Evolutionary conservation across 2,888 invertebrate genomes (phyloP), one percentile per base, ranked within the genome.

Genomic region (Leptopilina syphax): DNA sequence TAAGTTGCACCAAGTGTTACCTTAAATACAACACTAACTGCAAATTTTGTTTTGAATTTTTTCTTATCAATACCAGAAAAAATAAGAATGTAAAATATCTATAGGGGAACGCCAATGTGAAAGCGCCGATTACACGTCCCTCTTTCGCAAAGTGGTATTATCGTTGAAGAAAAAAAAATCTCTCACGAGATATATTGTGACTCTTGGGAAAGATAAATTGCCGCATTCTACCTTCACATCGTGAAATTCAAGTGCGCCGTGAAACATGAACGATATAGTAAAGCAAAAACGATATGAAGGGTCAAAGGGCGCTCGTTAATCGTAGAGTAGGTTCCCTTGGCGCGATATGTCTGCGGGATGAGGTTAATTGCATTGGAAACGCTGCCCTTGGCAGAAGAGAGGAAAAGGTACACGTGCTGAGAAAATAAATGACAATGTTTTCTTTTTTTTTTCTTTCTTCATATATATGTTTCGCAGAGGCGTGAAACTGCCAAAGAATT

Each of bases 321-420:
- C 57, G 73, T 57, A 34, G n/a, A 5, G 9, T 18, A 57, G 57
- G 57, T n/a, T 41, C 57, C 73, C 73, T 73, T 73, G 73, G 73
- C 57, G 34, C 73, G 73, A 57, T 73, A 57, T 73, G 73, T 73
- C 73, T 73, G 34, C 57, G 34, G 77, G 77, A 65, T 77, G 77
- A 77, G 77, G 65, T 77, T 77, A 77, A 77, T 77, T 77, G 65
- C 77, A 77, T 77, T 77, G 77, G 27, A 65, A 77, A 77, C 50
- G 77, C 65, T 65, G 77, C 77, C 65, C 77, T 73, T 73, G 73
- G 34, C 54, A n/a, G 7, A 73, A 50, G 50, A 70, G 70, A 70
- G 70, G 50, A 70, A 70, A 70, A 8, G 50, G 54, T 70, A 70
- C 67, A 67, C 54, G 73, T 54, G 73, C 73, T 34, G 27, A 9